Conservation (phyloP, 2,113 vertebrate species). For the Stercorarius parasiticus region DNA sequence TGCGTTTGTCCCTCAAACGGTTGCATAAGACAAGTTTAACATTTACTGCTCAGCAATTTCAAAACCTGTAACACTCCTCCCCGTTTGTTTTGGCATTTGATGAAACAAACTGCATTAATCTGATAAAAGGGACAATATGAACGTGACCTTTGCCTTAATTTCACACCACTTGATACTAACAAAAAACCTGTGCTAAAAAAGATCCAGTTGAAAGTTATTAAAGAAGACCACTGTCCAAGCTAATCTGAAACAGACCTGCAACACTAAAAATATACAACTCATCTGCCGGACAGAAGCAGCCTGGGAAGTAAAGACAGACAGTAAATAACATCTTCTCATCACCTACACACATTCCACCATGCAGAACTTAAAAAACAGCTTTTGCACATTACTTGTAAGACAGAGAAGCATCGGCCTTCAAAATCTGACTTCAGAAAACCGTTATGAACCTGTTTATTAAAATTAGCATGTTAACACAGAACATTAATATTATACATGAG, state of each 20-base stretch:
- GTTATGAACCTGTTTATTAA: background rate
- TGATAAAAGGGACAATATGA: background rate
- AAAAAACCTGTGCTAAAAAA: background rate
- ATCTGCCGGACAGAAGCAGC: background rate
- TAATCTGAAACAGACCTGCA: background rate
- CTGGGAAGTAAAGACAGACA: background rate
- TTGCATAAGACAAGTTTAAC: background rate
- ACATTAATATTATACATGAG: background rate
- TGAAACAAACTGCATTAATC: background rate
- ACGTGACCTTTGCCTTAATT: background rate
- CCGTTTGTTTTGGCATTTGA: constrained; percentile 7
- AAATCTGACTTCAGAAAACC: background rate
- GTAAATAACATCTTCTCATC: background rate
- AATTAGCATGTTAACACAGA: background rate
- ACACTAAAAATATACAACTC: background rate
- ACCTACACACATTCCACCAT: background rate
- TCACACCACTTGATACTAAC: background rate
- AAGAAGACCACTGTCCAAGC: background rate
- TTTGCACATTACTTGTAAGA: background rate
- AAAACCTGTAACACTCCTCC: background rate
- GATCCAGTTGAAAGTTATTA: background rate
- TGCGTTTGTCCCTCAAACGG: background rate
- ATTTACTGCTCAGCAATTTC: background rate
- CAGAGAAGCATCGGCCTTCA: background rate
- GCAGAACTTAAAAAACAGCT: background rate